Evolutionary conservation across 1,140 invertebrate genomes (phyloP).

Genomic region (Drosophila baimaii): DNA sequence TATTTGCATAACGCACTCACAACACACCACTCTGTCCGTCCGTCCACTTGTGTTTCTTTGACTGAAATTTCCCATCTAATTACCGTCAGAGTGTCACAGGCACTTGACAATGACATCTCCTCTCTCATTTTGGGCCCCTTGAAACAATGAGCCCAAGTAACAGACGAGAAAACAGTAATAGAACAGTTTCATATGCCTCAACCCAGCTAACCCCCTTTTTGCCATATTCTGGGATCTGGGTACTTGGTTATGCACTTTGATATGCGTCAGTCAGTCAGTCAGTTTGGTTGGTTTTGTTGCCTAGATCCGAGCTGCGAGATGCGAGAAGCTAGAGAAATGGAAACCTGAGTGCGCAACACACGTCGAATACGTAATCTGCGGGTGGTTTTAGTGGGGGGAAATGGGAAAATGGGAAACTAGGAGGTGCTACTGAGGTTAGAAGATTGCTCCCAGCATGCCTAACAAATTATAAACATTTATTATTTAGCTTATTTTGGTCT

Average conservation of each 20-base stretch:
- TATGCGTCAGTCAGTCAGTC: slow-evolving; percentile 53
- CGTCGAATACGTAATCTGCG: slow-evolving; percentile 53
- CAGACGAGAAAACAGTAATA: slow-evolving; percentile 27
- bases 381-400: not conserved
- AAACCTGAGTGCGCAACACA: slow-evolving; percentile 43
- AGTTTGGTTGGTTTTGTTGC: slow-evolving; percentile 32
- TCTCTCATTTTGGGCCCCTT: slow-evolving; percentile 12
- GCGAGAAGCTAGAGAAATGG: slow-evolving; percentile 34
- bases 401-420: not conserved
- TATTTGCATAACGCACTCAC: slow-evolving; percentile 40
- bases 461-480: slow-evolving; percentile 60
- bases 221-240: slow-evolving; percentile 3
- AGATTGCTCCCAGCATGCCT: slow-evolving; percentile 22
- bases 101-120: slow-evolving; percentile 56
- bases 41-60: slow-evolving; percentile 19
- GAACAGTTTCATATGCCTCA: slow-evolving; percentile 17
- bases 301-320: slow-evolving; percentile 3
- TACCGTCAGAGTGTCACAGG: slow-evolving; percentile 55
- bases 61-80: slow-evolving; percentile 49
- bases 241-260: slow-evolving; percentile 59
- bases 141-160: slow-evolving; percentile 32
- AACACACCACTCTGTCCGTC: slow-evolving; percentile 5
- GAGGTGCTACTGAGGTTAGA: slow-evolving; percentile 12
- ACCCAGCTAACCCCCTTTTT: not conserved
- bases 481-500: slow-evolving; percentile 38